phyloP scores from a whole-genome alignment of 2,113 vertebrate genomes.

The Saguinus midas region DNA sequence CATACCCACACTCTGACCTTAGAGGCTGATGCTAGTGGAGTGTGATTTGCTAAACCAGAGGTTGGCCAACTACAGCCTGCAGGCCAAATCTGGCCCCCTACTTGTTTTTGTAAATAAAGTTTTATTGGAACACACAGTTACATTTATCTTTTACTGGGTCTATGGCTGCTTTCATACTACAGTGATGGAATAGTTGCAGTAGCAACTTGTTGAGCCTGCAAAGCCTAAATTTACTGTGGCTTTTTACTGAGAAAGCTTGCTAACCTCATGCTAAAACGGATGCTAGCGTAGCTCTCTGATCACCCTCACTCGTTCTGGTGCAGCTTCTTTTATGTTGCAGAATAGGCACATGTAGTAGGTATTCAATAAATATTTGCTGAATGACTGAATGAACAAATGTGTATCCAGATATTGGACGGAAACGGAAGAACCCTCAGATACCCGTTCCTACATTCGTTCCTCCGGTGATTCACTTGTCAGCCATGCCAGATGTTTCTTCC shows the following conservation, averaged over 20 bases:
- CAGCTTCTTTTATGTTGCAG: neutral
- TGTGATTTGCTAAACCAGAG: neutral
- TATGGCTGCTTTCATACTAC: too few species aligned
- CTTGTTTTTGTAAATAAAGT: neutral
- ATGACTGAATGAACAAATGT: too few species aligned
- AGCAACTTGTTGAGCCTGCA: neutral
- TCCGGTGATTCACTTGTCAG: neutral
- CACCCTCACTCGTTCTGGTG: neutral
- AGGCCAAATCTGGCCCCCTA: neutral
- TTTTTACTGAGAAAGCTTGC: neutral
- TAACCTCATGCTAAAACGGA: neutral
- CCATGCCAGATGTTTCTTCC: neutral
- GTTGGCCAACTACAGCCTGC: neutral
- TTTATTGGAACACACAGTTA: neutral
- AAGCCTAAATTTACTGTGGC: neutral
- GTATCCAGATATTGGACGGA: neutral
- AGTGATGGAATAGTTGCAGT: too few species aligned
- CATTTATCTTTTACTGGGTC: neutral
- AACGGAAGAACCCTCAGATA: neutral
- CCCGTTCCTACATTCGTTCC: neutral
- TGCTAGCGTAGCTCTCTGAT: rapidly evolving
- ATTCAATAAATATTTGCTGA: neutral
- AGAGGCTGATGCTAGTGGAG: neutral
- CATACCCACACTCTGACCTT: neutral
- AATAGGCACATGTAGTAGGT: neutral